phyloP scores from a whole-genome alignment of 2,888 invertebrate species.

The Actias luna region DNA sequence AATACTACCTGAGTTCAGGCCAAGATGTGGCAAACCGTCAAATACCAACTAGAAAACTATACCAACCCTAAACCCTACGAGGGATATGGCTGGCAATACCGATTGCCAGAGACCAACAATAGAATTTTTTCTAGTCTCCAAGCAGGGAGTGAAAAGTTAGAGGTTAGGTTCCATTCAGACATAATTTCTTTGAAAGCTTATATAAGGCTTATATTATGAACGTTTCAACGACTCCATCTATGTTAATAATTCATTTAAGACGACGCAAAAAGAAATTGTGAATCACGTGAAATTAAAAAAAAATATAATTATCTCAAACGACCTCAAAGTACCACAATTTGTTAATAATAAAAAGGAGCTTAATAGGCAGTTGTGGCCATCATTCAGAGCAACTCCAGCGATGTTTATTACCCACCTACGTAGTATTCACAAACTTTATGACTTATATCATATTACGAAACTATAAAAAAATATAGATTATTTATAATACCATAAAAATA shows the following conservation, averaged over 20 bases:
- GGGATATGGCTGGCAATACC: too few relatives aligned
- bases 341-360: not conserved
- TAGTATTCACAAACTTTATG: not conserved
- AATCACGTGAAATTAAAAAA: not conserved
- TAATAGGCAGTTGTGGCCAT: not conserved
- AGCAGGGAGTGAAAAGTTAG: too few relatives aligned
- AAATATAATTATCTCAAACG: not conserved
- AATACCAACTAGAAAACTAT: too few relatives aligned
- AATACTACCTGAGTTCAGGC: too few relatives aligned
- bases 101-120: too few relatives aligned
- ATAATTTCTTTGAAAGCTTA: too few relatives aligned
- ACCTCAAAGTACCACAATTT: not conserved
- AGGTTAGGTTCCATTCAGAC: too few relatives aligned
- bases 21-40: too few relatives aligned
- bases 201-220: too few relatives aligned
- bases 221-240: not conserved
- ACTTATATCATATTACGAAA: constrained; percentile 7
- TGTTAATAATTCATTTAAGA: not conserved
- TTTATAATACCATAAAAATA: constrained; percentile 4
- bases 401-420: constrained; percentile 5
- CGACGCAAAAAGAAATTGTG: not conserved
- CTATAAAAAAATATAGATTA: constrained; percentile 7
- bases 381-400: constrained; percentile 2
- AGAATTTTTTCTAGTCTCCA: too few relatives aligned
- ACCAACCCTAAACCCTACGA: too few relatives aligned